A percentile compares a stretch with the other conserved stretches of the same genome.
Evolutionary conservation across 2,797 vertebrate species (phyloP).

Genomic region (Mastacembelus armatus): DNA sequence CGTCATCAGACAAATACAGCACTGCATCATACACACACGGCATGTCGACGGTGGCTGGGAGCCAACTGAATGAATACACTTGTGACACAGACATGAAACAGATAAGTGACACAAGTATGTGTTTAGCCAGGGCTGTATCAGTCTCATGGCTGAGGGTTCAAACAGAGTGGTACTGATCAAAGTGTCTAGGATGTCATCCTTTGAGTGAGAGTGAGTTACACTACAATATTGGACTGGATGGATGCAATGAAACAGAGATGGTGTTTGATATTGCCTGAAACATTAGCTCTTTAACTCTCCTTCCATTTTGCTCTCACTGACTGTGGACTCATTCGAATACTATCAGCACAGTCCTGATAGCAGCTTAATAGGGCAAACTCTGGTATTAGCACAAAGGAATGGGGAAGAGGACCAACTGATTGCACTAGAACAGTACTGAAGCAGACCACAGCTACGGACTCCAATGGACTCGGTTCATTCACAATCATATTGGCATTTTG

Average conservation of each 20-base stretch:
- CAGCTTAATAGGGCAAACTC: conserved; percentile 86
- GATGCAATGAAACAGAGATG: conserved; percentile 71
- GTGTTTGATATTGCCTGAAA: conserved; percentile 79
- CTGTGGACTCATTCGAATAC: conserved; percentile 76
- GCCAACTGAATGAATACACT: conserved; percentile 51
- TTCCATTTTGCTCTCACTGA: conserved; percentile 69
- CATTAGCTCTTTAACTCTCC: conserved; percentile 73
- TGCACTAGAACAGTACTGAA: conserved; percentile 77
- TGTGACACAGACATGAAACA: conserved; percentile 64
- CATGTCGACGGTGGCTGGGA: conserved; percentile 26
- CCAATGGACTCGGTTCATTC: conserved; percentile 73
- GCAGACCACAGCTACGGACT: conserved; percentile 74
- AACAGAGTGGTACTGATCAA: conserved; percentile 66
- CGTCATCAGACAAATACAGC: conserved; percentile 61
- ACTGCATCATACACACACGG: conserved; percentile 15
- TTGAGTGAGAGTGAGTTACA: conserved; percentile 69
- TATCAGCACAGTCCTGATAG: conserved; percentile 82
- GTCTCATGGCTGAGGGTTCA: conserved; percentile 68
- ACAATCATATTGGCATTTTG: conserved; percentile 78
- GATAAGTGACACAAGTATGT: conserved; percentile 54
- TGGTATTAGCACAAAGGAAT: conserved; percentile 82
- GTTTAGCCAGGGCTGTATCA: conserved; percentile 52
- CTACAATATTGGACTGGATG: conserved; percentile 61
- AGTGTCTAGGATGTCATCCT: conserved; percentile 63
- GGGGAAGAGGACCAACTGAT: conserved; percentile 77